phyloP scores from a whole-genome alignment of 2,888 invertebrate genomes.

The Agrochola lota region DNA sequence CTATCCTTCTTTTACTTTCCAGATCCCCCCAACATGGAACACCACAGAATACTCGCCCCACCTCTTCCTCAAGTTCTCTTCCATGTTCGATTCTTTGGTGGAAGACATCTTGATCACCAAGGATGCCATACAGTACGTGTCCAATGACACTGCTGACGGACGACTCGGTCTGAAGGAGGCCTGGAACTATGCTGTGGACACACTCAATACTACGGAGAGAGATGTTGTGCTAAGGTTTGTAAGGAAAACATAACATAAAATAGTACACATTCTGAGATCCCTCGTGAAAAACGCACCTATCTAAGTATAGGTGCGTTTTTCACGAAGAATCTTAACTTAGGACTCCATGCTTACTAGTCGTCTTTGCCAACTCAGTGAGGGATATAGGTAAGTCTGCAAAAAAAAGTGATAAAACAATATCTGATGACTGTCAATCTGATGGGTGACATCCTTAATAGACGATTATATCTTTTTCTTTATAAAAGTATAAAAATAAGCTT shows the following conservation, averaged over 20 bases:
- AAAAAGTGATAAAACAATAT: too few relatives aligned
- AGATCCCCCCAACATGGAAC: constrained; percentile 77
- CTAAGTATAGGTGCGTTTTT: too few relatives aligned
- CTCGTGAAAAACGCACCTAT: neutral
- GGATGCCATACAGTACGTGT: constrained; percentile 68
- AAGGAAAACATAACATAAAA: neutral
- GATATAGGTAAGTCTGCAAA: too few relatives aligned
- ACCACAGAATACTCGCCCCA: constrained; percentile 76
- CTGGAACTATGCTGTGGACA: constrained; percentile 73
- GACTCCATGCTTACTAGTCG: neutral
- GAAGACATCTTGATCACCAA: constrained; percentile 75
- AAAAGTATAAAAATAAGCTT: too few relatives aligned
- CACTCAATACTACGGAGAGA: constrained; percentile 73
- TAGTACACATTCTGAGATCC: neutral
- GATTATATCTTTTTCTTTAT: too few relatives aligned
- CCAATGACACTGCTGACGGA: constrained; percentile 66
- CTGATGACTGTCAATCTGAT: too few relatives aligned
- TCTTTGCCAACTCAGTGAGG: too few relatives aligned
- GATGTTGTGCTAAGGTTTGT: constrained; percentile 75
- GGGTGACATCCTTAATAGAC: too few relatives aligned
- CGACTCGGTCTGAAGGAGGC: constrained; percentile 72
- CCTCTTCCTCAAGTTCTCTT: constrained; percentile 82
- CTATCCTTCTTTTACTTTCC: constrained; percentile 37
- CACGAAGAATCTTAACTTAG: too few relatives aligned
- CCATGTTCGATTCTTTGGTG: constrained; percentile 79